phyloP scores from a whole-genome alignment of 2,888 invertebrate species.

The Amiota minor region DNA sequence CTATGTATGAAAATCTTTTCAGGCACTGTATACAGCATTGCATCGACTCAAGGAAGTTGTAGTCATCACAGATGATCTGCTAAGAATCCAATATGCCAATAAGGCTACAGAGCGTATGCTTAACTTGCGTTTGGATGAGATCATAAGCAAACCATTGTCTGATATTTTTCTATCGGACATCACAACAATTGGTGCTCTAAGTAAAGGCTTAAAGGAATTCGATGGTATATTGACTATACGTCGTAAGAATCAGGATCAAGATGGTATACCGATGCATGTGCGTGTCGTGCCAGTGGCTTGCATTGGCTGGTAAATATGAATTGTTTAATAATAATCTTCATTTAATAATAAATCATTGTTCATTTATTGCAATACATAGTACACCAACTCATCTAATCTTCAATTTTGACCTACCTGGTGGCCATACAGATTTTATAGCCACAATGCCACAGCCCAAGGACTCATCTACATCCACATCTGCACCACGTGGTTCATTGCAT shows the following conservation, averaged over 20 bases:
- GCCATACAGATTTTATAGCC: conserved; percentile 76
- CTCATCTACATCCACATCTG: conserved; percentile 36
- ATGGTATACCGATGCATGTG: conserved; percentile 84
- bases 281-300: conserved; percentile 85
- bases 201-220: conserved; percentile 83
- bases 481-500: conserved; percentile 83
- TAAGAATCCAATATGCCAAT: conserved; percentile 90
- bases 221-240: conserved; percentile 83
- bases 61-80: conserved; percentile 89
- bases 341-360: neutral
- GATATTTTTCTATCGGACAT: conserved; percentile 73
- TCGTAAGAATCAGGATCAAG: conserved; percentile 87
- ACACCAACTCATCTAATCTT: conserved; percentile 75
- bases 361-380: conserved; percentile 57
- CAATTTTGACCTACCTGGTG: conserved; percentile 74
- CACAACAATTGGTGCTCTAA: conserved; percentile 77
- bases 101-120: conserved; percentile 88
- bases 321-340: neutral
- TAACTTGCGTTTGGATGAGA: conserved; percentile 78
- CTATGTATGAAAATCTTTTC: conserved; percentile 46
- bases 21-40: conserved; percentile 88
- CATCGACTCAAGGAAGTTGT: conserved; percentile 90
- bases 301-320: conserved; percentile 75
- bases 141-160: conserved; percentile 72
- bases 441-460: conserved; percentile 80